Evolutionary conservation across 1,140 invertebrate genomes (phyloP).

Genomic region (Temnothorax longispinosus): DNA sequence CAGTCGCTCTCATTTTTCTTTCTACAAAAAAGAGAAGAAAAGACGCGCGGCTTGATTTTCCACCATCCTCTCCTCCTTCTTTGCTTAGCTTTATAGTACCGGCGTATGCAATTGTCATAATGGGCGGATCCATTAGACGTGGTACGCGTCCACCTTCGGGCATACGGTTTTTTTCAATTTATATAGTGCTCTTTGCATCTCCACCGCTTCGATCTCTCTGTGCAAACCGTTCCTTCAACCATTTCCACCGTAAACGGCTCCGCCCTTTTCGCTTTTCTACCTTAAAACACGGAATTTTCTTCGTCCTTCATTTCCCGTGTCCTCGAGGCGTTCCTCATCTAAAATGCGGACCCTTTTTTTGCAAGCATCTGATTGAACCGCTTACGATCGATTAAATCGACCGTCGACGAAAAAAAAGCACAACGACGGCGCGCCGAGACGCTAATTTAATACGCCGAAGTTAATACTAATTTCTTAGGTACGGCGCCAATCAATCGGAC

Average conservation of each 20-base stretch:
- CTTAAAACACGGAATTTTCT: constrained; percentile 7
- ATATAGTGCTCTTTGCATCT: constrained; percentile 43
- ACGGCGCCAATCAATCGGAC: background rate
- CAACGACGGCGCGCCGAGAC: background rate
- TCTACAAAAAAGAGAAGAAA: too few species aligned
- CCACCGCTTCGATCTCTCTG: background rate
- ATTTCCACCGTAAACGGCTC: background rate
- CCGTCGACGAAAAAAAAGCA: background rate
- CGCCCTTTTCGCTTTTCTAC: constrained; percentile 13
- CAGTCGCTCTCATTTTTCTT: constrained; percentile 35
- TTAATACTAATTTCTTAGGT: constrained; percentile 18
- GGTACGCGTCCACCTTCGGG: constrained; percentile 19
- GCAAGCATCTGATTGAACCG: background rate
- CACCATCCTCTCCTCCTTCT: constrained; percentile 12
- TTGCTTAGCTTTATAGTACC: constrained; percentile 74
- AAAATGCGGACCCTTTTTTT: background rate
- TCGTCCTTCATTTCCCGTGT: background rate
- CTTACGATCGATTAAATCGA: background rate
- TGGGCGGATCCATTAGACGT: constrained; percentile 62
- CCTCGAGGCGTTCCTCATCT: background rate
- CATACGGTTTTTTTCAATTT: constrained; percentile 35
- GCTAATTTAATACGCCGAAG: constrained; percentile 28
- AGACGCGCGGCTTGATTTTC: constrained; percentile 16
- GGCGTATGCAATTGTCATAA: constrained; percentile 80
- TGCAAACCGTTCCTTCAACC: background rate